Evolutionary conservation across 2,797 vertebrate species (phyloP).

Genomic region (Rhadinocentrus ornatus): DNA sequence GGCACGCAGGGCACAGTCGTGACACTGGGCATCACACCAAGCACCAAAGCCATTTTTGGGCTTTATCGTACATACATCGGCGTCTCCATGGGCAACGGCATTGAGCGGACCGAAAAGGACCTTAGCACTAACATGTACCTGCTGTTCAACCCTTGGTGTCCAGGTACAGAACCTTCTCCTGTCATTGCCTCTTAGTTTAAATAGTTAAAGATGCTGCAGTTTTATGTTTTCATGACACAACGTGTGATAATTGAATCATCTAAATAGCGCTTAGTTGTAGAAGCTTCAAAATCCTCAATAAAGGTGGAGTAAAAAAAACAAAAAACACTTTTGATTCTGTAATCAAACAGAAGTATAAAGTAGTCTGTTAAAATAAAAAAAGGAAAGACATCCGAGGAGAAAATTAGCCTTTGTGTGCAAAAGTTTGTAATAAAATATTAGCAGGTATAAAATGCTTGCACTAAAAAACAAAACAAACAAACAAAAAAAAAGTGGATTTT

Average conservation of each 20-base stretch:
- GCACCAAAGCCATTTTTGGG: conserved; percentile 85
- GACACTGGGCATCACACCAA: conserved; percentile 83
- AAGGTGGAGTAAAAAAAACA: too few species aligned
- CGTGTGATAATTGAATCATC: too few species aligned
- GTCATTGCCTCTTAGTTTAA: background rate
- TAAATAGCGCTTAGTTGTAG: too few species aligned
- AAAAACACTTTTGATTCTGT: too few species aligned
- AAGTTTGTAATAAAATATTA: background rate
- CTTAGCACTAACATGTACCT: conserved; percentile 83
- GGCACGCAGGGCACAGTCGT: conserved; percentile 42
- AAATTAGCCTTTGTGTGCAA: background rate
- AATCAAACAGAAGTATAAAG: background rate
- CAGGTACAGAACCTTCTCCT: conserved; percentile 69
- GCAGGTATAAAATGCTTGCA: too few species aligned
- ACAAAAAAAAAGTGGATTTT: too few species aligned
- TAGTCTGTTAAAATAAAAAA: background rate
- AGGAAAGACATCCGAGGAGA: background rate
- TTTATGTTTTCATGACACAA: background rate
- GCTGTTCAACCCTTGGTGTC: conserved; percentile 92
- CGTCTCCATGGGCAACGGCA: conserved; percentile 67
- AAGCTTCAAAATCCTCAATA: too few species aligned
- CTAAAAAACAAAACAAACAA: too few species aligned
- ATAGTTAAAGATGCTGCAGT: background rate
- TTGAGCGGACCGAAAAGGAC: conserved; percentile 79
- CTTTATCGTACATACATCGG: conserved; percentile 86